Percentiles rank a stretch among this genome's conserved stretches.
Conservation (phyloP, 2,888 invertebrate genomes). For the Punctoribates punctum region DNA sequence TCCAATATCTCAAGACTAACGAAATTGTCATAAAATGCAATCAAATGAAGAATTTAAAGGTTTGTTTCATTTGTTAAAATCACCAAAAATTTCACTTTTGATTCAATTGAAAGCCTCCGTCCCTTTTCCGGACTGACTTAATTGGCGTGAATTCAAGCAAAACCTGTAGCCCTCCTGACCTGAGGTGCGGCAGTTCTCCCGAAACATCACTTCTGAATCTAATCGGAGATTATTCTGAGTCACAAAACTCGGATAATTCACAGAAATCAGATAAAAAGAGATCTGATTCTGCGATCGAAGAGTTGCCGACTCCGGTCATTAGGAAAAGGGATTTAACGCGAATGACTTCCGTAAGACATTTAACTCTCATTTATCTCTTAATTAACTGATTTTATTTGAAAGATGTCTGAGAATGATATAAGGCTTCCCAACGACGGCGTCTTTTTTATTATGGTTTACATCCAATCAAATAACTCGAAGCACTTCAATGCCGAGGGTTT, state of each 20-base stretch:
- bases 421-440: conserved; percentile 66
- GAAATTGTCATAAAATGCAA: conserved; percentile 41
- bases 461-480: conserved; percentile 50
- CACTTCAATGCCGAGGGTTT: conserved; percentile 44
- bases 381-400: not conserved
- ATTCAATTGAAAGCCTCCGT: not conserved
- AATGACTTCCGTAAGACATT: conserved; percentile 1
- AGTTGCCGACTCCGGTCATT: conserved; percentile 23
- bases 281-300: not conserved
- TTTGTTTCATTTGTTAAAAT: conserved; percentile 27
- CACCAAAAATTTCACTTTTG: not conserved
- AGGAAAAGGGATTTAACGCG: not conserved
- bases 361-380: not conserved
- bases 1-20: conserved; percentile 43
- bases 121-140: not conserved
- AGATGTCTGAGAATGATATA: conserved; percentile 10
- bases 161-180: not conserved
- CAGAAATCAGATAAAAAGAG: not conserved
- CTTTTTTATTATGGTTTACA: conserved; percentile 62
- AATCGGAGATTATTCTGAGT: not conserved
- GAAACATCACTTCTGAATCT: not conserved
- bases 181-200: conserved; percentile 9
- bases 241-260: not conserved
- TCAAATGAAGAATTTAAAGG: conserved; percentile 36
- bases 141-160: not conserved